Base-by-base conservation (phyloP, 2,797 vertebrate species). In the Pangasius krempfi region DNA sequence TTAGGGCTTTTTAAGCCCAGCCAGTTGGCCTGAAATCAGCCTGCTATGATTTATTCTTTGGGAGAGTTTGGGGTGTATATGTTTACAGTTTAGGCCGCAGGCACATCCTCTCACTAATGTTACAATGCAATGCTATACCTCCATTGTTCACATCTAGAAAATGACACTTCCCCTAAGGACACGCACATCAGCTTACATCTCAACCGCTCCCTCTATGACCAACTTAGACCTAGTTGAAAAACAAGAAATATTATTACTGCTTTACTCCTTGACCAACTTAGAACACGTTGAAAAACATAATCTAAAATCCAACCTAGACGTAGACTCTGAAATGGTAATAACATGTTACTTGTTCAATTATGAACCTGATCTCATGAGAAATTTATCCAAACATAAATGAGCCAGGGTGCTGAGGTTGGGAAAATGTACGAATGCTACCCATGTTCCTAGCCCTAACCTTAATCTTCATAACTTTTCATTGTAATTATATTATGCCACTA, bases 91-190 rank as follows among this genome's bases (percentile, higher is more conserved):
- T 89, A 85, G 81, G 91, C 91, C 84, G 91, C 86, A 88, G 91
- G 90, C 91, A 90, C 91, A 92, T 92, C 91, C 91, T 91, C 91
- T 92, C 89, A 64, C 89, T 92, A 90, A 92, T 90, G 90, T 92
- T 91, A 91, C 90, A 92, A 91, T 90, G 91, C 91, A 92, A 92
- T 88, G 90, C 90, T 91, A 92, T 85, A 92, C 91, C 89, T 88
- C 88, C 88, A 92, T 92, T 92, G 91, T 92, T 91, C 91, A 73
- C 86, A 82, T 90, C 89, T 89, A 91, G 89, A 92, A 91, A 86
- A 89, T 90, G 89, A 92, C 91, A 92, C 91, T 92, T 91, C 91
- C 90, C 91, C 90, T 89, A 89, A 91, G 91, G 91, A 79, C 89
- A 88, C 58, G 84, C 86, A 90, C 90, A 90, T 92, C 90, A 91